Evolutionary conservation across 2,113 vertebrate species (phyloP).

Genomic region (Erinaceus europaeus): DNA sequence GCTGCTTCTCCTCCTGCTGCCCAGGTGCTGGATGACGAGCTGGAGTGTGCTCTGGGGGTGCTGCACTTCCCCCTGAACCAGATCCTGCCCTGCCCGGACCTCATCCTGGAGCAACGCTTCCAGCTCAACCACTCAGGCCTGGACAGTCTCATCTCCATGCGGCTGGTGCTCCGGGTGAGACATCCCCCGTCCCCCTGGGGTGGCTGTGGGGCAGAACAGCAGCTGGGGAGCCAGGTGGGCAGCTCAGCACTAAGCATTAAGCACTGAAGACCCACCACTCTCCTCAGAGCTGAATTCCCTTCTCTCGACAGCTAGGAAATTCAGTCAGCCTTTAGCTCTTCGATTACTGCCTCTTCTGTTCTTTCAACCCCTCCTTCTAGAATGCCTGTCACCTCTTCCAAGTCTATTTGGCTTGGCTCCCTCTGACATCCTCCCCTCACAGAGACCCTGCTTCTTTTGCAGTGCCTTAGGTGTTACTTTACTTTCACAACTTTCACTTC

Average conservation of each 20-base stretch:
- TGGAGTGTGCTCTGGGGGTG: slow-evolving; percentile 87
- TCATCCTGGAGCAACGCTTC: slow-evolving; percentile 91
- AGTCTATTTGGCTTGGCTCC: not conserved
- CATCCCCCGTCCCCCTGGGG: not conserved
- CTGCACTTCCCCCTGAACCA: slow-evolving; percentile 85
- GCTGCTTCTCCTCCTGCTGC: not conserved
- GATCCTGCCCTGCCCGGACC: slow-evolving; percentile 83
- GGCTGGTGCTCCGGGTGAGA: slow-evolving; percentile 90
- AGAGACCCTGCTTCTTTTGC: too few species aligned
- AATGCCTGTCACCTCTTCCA: not conserved
- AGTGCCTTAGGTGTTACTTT: not conserved
- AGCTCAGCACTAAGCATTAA: not conserved
- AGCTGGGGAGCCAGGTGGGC: not conserved
- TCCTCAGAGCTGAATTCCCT: too few species aligned
- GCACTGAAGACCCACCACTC: not conserved
- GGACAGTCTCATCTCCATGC: slow-evolving; percentile 93
- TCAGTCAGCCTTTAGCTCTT: too few species aligned
- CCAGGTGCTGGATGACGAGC: slow-evolving; percentile 90
- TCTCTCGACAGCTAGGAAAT: too few species aligned
- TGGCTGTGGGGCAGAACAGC: not conserved
- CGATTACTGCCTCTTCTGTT: not conserved
- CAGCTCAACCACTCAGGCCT: slow-evolving; percentile 90
- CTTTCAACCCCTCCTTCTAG: not conserved
- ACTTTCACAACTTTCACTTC: not conserved
- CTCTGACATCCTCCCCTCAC: not conserved